These are phyloP conservation scores for Leptarthrus brevirostris DNA, from an alignment of 2,888 invertebrate species.

Conservation along the genomic window DNA sequence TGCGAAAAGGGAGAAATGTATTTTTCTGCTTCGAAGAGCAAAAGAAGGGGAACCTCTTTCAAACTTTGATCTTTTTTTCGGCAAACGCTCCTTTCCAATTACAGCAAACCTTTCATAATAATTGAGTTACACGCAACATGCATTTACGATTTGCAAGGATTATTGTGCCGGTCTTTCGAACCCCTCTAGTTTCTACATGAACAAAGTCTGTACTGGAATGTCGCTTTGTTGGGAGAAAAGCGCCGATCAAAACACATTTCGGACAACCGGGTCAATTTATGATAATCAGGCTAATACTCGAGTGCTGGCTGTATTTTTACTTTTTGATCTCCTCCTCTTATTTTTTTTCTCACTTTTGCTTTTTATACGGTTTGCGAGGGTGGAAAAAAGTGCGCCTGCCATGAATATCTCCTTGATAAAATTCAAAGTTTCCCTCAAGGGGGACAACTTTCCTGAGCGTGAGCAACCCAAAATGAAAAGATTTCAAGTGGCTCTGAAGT, in stretches of 20 bases:
- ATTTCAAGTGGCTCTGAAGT: constrained; percentile 36
- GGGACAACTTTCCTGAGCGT: constrained; percentile 17
- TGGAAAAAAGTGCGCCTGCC: constrained; percentile 18
- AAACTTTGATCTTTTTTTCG: not conserved
- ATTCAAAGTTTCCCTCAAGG: constrained; percentile 35
- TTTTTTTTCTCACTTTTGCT: not conserved
- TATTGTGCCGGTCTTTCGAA: not conserved
- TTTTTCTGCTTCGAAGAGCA: constrained; percentile 12
- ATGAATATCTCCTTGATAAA: constrained; percentile 37
- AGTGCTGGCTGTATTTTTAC: not conserved
- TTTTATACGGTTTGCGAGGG: not conserved
- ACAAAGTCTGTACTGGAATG: not conserved
- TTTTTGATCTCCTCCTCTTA: not conserved
- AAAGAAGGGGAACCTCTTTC: not conserved
- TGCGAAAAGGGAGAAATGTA: constrained; percentile 14
- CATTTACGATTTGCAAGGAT: constrained; percentile 4
- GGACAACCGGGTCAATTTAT: constrained; percentile 37
- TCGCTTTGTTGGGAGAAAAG: not conserved
- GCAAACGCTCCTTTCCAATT: constrained; percentile 8
- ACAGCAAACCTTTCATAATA: constrained; percentile 36
- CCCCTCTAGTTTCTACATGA: not conserved
- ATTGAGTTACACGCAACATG: constrained; percentile 34
- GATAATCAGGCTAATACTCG: constrained; percentile 2
- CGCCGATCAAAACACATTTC: constrained; percentile 6
- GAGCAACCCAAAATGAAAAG: constrained; percentile 40